Percentiles rank a stretch among this genome's conserved stretches.
These are phyloP conservation scores for Perdita meconis DNA, from an alignment of 2,888 invertebrate species.

Conservation along the genomic window DNA sequence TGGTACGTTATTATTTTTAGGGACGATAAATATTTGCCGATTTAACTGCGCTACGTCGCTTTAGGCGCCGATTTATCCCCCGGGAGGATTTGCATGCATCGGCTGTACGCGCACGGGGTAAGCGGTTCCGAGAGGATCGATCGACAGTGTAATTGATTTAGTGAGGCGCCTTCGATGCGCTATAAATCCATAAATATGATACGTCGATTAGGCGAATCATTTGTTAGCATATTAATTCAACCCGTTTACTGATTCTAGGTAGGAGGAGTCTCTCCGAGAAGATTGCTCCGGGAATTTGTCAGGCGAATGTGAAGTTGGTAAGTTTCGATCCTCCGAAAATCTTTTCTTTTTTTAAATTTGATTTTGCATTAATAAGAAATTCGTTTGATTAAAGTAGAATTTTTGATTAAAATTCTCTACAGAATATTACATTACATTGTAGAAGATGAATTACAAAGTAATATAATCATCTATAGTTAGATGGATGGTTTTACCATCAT, in stretches of 20 bases:
- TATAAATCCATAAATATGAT: conserved; percentile 57
- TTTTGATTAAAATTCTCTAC: too few species aligned
- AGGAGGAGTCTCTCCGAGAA: background rate
- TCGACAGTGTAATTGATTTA: conserved; percentile 63
- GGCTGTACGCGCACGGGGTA: conserved; percentile 1
- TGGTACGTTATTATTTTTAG: conserved; percentile 59
- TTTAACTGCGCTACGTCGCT: conserved; percentile 54
- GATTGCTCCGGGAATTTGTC: background rate
- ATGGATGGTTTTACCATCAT: too few species aligned
- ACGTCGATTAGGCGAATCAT: conserved; percentile 47
- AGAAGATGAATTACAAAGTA: too few species aligned
- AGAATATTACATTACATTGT: too few species aligned
- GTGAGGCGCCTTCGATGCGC: conserved; percentile 33
- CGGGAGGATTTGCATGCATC: conserved; percentile 43
- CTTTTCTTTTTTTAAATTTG: background rate
- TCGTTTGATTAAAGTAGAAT: too few species aligned
- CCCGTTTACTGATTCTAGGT: conserved; percentile 22
- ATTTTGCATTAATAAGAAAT: too few species aligned
- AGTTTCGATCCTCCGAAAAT: too few species aligned
- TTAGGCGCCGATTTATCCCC: conserved; percentile 55
- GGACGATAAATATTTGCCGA: conserved; percentile 55
- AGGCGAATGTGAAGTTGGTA: background rate
- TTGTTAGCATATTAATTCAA: conserved; percentile 62
- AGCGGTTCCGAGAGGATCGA: conserved; percentile 48
- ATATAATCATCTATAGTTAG: too few species aligned